Evolutionary conservation across 2,888 invertebrate genomes (phyloP).

Genomic region (Ferdinandea cuprea): DNA sequence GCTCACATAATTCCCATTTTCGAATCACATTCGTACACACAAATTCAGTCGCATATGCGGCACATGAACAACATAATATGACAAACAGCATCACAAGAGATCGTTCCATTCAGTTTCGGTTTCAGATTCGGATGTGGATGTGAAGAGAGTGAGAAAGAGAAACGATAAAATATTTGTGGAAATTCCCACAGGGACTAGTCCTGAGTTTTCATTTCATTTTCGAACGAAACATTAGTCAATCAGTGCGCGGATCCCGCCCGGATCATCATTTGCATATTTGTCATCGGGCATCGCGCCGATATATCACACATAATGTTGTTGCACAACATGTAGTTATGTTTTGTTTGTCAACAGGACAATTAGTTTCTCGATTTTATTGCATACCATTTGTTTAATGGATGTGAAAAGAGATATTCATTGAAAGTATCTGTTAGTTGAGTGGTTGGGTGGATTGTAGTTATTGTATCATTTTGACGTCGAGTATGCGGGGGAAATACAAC

Average conservation of each 20-base stretch:
- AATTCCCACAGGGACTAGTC: slow-evolving; percentile 62
- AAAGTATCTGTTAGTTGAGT: slow-evolving; percentile 14
- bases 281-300: slow-evolving; percentile 38
- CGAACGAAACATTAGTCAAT: slow-evolving; percentile 59
- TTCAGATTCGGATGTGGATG: neutral
- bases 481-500: too few relatives aligned
- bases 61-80: slow-evolving; percentile 13
- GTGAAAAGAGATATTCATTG: neutral
- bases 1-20: slow-evolving; percentile 51
- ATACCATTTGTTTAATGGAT: neutral
- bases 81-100: slow-evolving; percentile 36
- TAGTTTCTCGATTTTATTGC: slow-evolving; percentile 46
- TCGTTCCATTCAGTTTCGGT: neutral
- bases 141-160: neutral
- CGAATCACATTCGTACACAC: slow-evolving; percentile 21
- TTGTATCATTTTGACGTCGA: too few relatives aligned
- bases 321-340: slow-evolving; percentile 66
- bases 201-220: slow-evolving; percentile 8
- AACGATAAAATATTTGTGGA: neutral
- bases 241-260: slow-evolving; percentile 27
- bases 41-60: slow-evolving; percentile 1
- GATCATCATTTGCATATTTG: slow-evolving; percentile 63
- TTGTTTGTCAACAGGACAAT: slow-evolving; percentile 62
- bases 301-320: slow-evolving; percentile 53
- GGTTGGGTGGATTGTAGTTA: slow-evolving; percentile 7